phyloP scores from a whole-genome alignment of 2,113 vertebrate species.

The Cyprinodon brontotheroides region DNA sequence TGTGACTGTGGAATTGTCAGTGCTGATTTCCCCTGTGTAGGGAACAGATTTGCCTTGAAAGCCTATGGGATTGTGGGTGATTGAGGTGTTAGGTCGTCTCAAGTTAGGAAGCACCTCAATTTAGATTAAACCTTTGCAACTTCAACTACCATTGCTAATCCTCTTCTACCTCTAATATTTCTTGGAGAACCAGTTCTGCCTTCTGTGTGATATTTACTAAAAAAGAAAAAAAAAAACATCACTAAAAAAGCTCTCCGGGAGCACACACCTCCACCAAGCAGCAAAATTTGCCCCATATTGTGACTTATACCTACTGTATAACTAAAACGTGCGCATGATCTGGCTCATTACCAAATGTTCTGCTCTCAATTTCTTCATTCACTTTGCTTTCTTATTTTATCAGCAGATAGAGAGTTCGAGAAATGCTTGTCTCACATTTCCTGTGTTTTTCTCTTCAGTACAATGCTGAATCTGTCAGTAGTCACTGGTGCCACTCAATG shows the following conservation, averaged over 20 bases:
- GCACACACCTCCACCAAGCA: too few species aligned
- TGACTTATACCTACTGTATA: too few species aligned
- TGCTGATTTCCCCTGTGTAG: conserved; percentile 52
- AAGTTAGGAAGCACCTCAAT: conserved; percentile 38
- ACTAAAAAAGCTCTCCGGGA: too few species aligned
- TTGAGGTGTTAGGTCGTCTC: conserved; percentile 42
- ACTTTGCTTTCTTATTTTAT: too few species aligned
- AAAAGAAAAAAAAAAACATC: neutral
- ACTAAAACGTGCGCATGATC: too few species aligned
- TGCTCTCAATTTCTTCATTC: too few species aligned
- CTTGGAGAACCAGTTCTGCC: neutral
- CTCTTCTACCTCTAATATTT: conserved; percentile 13
- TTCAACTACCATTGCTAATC: conserved; percentile 12
- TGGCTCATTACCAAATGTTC: too few species aligned
- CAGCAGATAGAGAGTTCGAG: too few species aligned
- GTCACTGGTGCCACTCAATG: neutral
- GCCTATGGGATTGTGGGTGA: conserved; percentile 54
- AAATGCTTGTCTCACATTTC: too few species aligned
- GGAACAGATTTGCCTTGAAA: conserved; percentile 50
- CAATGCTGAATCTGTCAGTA: too few species aligned
- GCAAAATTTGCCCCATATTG: too few species aligned
- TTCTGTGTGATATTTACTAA: neutral
- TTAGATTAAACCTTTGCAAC: conserved; percentile 28
- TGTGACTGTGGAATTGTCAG: conserved; percentile 26
- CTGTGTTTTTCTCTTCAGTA: too few species aligned